Percentiles rank a stretch among this genome's conserved stretches.
These are phyloP conservation scores for Lysiphlebus fabarum DNA, from an alignment of 1,140 invertebrate genomes.

Conservation along the genomic window DNA sequence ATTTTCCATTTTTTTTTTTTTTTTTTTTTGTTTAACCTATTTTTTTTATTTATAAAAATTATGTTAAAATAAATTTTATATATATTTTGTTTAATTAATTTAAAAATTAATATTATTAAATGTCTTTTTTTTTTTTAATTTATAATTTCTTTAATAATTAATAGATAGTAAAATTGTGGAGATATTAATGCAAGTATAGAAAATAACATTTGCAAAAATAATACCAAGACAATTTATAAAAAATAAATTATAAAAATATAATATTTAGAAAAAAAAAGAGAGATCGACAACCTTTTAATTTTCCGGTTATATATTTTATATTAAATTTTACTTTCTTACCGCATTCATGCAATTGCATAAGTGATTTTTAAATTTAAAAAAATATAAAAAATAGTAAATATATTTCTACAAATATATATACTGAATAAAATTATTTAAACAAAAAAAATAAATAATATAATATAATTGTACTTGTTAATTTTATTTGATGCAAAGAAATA, in stretches of 20 bases:
- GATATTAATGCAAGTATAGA: slow-evolving; percentile 2
- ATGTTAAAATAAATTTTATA: too few relatives aligned
- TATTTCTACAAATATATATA: not conserved
- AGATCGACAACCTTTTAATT: not conserved
- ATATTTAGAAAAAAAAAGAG: not conserved
- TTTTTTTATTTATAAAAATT: too few relatives aligned
- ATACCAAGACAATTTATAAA: not conserved
- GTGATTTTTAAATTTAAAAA: too few relatives aligned
- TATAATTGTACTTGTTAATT: not conserved
- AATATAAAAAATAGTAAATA: not conserved
- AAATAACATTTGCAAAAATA: not conserved
- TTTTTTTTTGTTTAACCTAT: too few relatives aligned
- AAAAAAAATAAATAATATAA: not conserved
- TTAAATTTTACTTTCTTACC: not conserved
- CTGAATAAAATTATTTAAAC: not conserved
- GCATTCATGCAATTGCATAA: not conserved
- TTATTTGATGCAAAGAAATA: not conserved
- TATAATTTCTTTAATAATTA: too few relatives aligned
- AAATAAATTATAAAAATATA: not conserved
- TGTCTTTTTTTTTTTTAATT: too few relatives aligned
- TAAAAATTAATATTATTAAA: too few relatives aligned
- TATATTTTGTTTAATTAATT: too few relatives aligned
- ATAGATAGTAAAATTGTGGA: not conserved
- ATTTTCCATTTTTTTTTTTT: too few relatives aligned
- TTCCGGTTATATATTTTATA: not conserved